phyloP scores from a whole-genome alignment of 1,140 invertebrate species.

The Pogonognathellus flavescens region DNA sequence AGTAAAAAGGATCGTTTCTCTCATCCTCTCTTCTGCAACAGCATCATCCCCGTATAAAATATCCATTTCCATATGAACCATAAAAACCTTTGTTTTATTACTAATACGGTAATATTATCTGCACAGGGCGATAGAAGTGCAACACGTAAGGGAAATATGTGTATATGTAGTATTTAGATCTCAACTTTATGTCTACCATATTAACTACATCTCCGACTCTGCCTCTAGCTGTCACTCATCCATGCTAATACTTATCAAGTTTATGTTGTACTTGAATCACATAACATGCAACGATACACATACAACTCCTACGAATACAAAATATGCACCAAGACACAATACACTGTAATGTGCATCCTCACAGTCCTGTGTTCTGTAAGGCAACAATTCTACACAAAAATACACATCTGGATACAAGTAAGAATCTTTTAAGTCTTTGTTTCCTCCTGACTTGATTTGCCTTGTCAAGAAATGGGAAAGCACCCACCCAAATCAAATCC shows the following conservation, averaged over 20 bases:
- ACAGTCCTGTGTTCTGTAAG: background rate
- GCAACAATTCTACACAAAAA: constrained; percentile 16
- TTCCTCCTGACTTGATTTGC: constrained; percentile 27
- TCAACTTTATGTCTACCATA: constrained; percentile 15
- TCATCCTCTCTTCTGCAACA: no score
- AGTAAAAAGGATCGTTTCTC: no score
- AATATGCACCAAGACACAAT: background rate
- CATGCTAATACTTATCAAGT: constrained; percentile 38
- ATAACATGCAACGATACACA: constrained; percentile 9
- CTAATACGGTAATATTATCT: background rate
- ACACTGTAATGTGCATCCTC: background rate
- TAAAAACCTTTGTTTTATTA: background rate
- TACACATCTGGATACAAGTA: no score
- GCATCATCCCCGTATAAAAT: no score
- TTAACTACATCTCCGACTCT: constrained; percentile 24
- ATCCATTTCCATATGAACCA: background rate
- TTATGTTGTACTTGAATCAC: constrained; percentile 28
- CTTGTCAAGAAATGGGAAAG: constrained; percentile 41
- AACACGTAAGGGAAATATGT: constrained; percentile 8
- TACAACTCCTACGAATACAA: background rate
- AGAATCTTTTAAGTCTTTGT: constrained; percentile 10
- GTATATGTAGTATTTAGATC: constrained; percentile 47
- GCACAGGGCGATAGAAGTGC: background rate
- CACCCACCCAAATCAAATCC: constrained; percentile 45
- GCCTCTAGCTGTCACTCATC: constrained; percentile 52